Evolutionary conservation across 2,113 vertebrate genomes (phyloP).

Genomic region (Orientallactaga bullata): DNA sequence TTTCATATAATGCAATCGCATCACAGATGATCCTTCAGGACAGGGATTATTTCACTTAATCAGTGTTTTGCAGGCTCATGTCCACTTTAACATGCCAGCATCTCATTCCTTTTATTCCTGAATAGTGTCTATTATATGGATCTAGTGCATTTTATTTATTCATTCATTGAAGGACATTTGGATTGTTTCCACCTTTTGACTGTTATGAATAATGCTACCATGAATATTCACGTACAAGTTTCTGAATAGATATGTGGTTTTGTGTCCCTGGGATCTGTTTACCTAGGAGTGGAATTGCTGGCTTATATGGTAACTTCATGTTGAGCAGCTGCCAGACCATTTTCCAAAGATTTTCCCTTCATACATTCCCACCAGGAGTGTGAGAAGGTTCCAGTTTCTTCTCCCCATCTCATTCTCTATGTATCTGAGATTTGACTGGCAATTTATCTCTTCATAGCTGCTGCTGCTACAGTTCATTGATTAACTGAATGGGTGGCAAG

Average conservation of each 20-base stretch:
- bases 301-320: neutral
- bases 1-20: neutral
- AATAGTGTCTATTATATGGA: neutral
- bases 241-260: neutral
- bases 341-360: conserved; percentile 7
- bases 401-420: neutral
- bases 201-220: neutral
- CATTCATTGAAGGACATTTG: neutral
- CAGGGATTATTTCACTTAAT: neutral
- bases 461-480: neutral
- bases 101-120: neutral
- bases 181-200: neutral
- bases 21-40: neutral
- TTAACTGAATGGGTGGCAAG: neutral
- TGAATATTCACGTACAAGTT: neutral
- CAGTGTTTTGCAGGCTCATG: neutral
- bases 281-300: neutral
- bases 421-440: neutral
- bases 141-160: neutral
- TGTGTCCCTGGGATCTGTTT: neutral
- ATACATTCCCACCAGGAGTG: neutral
- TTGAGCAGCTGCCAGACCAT: neutral
- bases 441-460: neutral
- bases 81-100: no score
- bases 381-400: neutral